Conservation (phyloP, 2,888 invertebrate genomes). For the Nycteola revayana region DNA sequence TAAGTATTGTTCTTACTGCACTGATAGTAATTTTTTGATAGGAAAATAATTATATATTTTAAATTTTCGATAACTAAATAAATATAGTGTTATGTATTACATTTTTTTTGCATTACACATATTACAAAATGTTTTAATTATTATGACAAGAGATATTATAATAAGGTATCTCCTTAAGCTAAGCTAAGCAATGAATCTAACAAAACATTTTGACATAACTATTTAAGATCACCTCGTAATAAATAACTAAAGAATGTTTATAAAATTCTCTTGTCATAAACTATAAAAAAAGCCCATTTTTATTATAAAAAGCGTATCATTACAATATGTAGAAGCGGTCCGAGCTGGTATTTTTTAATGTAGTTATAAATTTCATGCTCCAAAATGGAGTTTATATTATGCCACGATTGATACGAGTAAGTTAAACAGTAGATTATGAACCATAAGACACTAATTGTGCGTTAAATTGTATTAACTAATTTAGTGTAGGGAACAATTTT, state of each 20-base stretch:
- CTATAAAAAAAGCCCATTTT: constrained; percentile 16
- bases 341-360: constrained; percentile 34
- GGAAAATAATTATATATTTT: constrained; percentile 22
- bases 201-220: no score
- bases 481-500: no score
- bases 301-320: constrained; percentile 42
- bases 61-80: constrained; percentile 7
- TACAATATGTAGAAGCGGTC: constrained; percentile 40
- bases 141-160: constrained; percentile 13
- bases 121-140: constrained; percentile 9
- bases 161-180: no score
- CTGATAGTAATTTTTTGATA: constrained; percentile 16
- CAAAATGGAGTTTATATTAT: constrained; percentile 30
- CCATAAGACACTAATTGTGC: no score
- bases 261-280: constrained; percentile 17
- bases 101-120: constrained; percentile 12
- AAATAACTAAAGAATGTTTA: no score
- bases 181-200: no score
- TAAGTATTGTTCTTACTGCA: no score
- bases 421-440: no score
- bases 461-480: no score
- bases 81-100: constrained; percentile 4
- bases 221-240: no score
- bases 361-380: constrained; percentile 34
- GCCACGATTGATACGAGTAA: constrained; percentile 17